Percentiles rank a stretch among this genome's conserved stretches.
These are phyloP conservation scores for Astreopora myriophthalma DNA, from an alignment of 64 coral and sea anemone species.

Conservation along the genomic window DNA sequence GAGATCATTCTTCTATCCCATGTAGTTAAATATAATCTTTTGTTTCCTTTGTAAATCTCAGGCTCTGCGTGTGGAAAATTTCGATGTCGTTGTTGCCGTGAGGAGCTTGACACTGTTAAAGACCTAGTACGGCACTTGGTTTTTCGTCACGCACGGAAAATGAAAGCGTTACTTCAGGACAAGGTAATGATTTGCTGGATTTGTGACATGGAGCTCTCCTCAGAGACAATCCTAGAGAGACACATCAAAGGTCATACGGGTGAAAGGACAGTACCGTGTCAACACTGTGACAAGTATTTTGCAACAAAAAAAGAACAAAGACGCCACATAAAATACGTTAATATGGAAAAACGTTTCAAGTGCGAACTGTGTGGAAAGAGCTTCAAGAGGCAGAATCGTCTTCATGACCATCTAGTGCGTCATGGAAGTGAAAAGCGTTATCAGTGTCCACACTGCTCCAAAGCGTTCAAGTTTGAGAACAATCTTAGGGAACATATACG, in stretches of 20 bases:
- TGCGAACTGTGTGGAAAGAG: conserved; percentile 18
- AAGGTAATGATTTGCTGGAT: neutral
- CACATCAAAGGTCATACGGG: neutral
- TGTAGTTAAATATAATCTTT: no score
- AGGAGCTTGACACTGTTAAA: neutral
- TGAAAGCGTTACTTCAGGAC: neutral
- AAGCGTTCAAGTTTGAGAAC: neutral
- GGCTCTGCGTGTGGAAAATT: neutral
- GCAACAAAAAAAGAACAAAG: neutral
- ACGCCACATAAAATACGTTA: neutral
- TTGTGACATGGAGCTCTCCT: neutral
- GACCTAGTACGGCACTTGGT: neutral
- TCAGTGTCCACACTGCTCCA: conserved; percentile 12
- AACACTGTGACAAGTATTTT: conserved; percentile 23
- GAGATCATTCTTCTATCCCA: no score
- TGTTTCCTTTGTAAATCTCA: neutral
- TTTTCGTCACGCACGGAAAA: neutral
- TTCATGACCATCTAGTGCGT: neutral
- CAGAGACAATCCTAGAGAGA: neutral
- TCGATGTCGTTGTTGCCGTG: neutral
- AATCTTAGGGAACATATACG: neutral
- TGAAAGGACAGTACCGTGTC: neutral
- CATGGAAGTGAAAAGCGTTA: conserved; percentile 1
- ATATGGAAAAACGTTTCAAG: neutral
- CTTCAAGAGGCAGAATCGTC: neutral